Evolutionary conservation across 2,113 vertebrate genomes (phyloP), one percentile per base, ranked within the genome.

Genomic region (Petaurus breviceps): DNA sequence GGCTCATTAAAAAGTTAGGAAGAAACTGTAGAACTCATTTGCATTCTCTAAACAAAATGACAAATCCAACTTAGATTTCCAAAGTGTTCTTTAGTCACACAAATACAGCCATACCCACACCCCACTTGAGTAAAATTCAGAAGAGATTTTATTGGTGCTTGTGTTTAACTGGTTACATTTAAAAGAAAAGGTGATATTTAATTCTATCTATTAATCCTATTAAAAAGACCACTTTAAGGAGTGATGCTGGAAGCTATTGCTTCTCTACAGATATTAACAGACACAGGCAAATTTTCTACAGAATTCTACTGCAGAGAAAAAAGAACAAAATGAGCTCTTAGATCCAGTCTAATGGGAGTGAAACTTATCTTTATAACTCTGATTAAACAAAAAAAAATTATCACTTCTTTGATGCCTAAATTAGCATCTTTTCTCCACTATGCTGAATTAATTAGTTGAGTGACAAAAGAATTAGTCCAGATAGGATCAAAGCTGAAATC

Each of bases 381-480:
- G 98, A 99, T 99, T 99, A 98, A 98, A 99, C 97, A 97, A 97
- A 98, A 96, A 96, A 98, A 98, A 97, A 97, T 92, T 47, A 98
- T 96, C 98, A 98, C 98, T 98, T 98, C 98, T 99, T 99, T 99
- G 99, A 99, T 98, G 98, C 98, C 94, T 97, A 98, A 98, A 99
- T 99, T 99, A 99, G 98, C 98, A 99, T 99, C 98, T 98, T 98
- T 99, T 98, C 97, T 99, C 95, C 97, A 98, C 97, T 98, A 98
- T 97, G 97, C 98, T 98, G 98, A 98, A 99, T 99, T 99, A 99
- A 99, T 99, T 98, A 99, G 97, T 98, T 98, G 97, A 98, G 97
- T 98, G 98, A 99, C 98, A 99, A 99, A 98, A 99, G 98, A 98
- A 98, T 98, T 99, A 98, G 98, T 98, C 97, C 97, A 98, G 98